Evolutionary conservation across 2,888 invertebrate species (phyloP), one percentile per base, ranked within the genome.

Genomic region (Andrena haemorrhoa): DNA sequence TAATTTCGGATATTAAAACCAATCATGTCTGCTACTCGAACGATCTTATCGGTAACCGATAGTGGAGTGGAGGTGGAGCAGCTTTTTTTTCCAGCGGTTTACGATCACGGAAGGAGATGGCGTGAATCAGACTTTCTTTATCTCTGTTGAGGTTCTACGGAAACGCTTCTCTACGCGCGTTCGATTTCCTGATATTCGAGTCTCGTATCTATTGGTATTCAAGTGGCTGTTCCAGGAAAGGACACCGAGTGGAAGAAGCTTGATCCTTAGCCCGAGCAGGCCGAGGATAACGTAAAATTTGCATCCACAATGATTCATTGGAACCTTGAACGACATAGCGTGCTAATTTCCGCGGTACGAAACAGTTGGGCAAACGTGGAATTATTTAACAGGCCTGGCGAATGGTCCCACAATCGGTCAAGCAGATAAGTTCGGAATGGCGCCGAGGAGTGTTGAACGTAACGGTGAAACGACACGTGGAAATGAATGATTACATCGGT

Each of bases 201-300:
- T 20, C 16, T 16, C 10, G 16, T 60, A 31, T 7, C 41, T n/a
- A 31, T 60, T 29, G 8, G 29, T 60, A 60, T 60, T 60, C 31
- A 31, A 31, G 29, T 7, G 29, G n/a, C n/a, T 31, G 4, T 7
- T 31, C 7, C 29, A 2, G 31, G 2, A 26, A n/a, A 72, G 26
- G 51, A 26, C 26, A n/a, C 2, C 16, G 7, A 7, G 29, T 35
- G 10, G 10, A 33, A 61, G 8, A 10, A 8, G 16, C 58, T n/a
- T 41, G 60, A 49, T 58, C 23, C 58, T 31, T 23, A 41, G 70
- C n/a, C 41, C 7, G 70, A 23, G 35, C 20, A 56, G 8, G 2
- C 23, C 63, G 79, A 79, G 72, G 79, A 79, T 60, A 79, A 72
- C 49, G 68, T 49, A 63, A 49, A 66, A 73, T 82, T 76, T 75